Percentiles rank a stretch among this genome's conserved stretches.
These are phyloP conservation scores for Apeltes quadracus DNA, from an alignment of 2,113 vertebrate species.

Conservation along the genomic window DNA sequence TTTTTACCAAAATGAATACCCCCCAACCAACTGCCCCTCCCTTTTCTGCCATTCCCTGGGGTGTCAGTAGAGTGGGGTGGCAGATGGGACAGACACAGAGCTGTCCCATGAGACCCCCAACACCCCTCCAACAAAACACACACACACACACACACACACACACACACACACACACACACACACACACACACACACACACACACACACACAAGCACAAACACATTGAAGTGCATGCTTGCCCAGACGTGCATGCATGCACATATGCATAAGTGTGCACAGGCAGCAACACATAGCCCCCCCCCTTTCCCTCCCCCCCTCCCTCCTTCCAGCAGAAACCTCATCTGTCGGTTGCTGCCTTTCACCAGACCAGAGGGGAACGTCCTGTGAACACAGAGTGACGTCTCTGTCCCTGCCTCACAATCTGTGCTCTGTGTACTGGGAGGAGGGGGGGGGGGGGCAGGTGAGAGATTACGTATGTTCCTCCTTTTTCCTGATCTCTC, in stretches of 20 bases:
- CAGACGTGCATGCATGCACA: background rate
- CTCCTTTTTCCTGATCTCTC: background rate
- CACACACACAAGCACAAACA: slow-evolving; percentile 33
- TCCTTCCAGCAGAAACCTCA: slow-evolving; percentile 68
- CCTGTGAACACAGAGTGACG: slow-evolving; percentile 64
- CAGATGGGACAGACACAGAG: slow-evolving; percentile 85
- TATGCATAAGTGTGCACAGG: slow-evolving; percentile 6
- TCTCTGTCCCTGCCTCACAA: slow-evolving; percentile 64
- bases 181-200: slow-evolving; percentile 43
- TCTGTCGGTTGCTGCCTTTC: slow-evolving; percentile 78
- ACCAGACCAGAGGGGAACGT: slow-evolving; percentile 54
- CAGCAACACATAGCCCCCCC: slow-evolving; percentile 57
- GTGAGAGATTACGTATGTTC: background rate
- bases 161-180: slow-evolving; percentile 29
- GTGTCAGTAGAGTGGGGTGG: slow-evolving; percentile 83
- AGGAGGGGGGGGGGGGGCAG: no score
- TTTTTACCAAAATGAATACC: slow-evolving; percentile 72
- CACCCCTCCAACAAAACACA: slow-evolving; percentile 38
- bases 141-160: slow-evolving; percentile 40
- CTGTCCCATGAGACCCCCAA: slow-evolving; percentile 76
- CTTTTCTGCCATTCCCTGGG: slow-evolving; percentile 79
- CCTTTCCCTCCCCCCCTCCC: slow-evolving; percentile 60
- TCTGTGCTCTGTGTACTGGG: slow-evolving; percentile 55
- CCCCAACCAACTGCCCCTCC: no score
- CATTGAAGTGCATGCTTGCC: slow-evolving; percentile 14